Evolutionary conservation across 2,888 invertebrate species (phyloP).

Genomic region (Perdita meconis): DNA sequence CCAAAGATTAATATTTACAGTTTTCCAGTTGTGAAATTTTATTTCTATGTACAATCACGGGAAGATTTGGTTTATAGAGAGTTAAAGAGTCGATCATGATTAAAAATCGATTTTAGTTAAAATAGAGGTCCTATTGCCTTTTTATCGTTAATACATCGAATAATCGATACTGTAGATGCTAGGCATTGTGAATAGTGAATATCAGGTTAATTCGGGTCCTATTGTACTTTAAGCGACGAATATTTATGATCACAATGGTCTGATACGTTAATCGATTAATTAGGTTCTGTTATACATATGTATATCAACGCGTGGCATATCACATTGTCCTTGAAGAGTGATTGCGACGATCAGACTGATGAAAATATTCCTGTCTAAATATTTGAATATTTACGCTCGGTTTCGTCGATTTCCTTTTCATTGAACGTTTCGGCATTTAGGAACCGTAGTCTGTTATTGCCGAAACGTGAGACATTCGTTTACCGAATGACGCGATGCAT

Average conservation of each 20-base stretch:
- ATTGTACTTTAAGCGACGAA: background rate
- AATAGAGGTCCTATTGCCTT: no score
- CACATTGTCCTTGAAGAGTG: conserved; percentile 16
- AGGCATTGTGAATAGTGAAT: no score
- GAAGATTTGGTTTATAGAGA: no score
- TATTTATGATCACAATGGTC: conserved; percentile 32
- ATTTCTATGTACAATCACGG: no score
- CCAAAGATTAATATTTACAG: no score
- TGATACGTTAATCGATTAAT: conserved; percentile 15
- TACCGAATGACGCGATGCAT: background rate
- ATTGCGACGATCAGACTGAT: conserved; percentile 44
- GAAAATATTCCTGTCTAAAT: conserved; percentile 33
- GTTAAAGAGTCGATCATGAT: no score
- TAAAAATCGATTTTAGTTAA: no score
- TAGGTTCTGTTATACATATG: conserved; percentile 3
- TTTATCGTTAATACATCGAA: no score
- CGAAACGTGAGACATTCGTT: background rate
- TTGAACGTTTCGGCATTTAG: background rate
- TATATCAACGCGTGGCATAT: background rate
- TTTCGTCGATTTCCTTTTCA: conserved; percentile 12
- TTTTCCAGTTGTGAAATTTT: no score
- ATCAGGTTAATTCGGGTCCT: no score
- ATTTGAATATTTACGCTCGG: conserved; percentile 26
- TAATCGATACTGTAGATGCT: no score
- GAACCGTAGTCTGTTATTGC: background rate